Conservation (phyloP, 2,888 invertebrate species). For the Lasioglossum calceatum region DNA sequence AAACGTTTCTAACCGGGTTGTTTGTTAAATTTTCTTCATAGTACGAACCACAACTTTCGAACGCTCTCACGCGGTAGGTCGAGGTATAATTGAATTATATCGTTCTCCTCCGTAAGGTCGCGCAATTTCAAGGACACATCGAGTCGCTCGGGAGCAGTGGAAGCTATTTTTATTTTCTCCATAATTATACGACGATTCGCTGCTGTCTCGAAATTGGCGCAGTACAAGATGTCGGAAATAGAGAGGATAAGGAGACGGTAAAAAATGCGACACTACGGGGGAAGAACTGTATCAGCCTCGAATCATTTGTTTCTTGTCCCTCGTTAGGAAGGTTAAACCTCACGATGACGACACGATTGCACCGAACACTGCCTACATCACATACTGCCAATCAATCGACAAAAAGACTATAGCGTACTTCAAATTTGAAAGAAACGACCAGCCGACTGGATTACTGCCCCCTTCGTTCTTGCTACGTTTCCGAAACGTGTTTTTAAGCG, state of each 20-base stretch:
- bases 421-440: not conserved
- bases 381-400: slow-evolving; percentile 44
- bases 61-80: not conserved
- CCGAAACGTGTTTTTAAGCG: not conserved
- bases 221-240: not conserved
- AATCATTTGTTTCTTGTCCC: slow-evolving; percentile 28
- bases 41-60: not conserved
- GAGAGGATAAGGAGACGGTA: not conserved
- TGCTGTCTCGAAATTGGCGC: not conserved
- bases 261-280: not conserved
- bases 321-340: not conserved
- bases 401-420: slow-evolving; percentile 13
- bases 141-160: not conserved
- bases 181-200: not conserved
- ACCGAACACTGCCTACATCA: slow-evolving; percentile 49
- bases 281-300: not conserved
- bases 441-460: slow-evolving; percentile 38
- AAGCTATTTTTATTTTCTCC: not conserved
- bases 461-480: not conserved
- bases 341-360: not conserved
- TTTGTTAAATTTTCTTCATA: too few relatives aligned
- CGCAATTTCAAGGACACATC: not conserved
- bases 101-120: not conserved
- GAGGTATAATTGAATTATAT: not conserved
- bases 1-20: too few relatives aligned